Conservation (phyloP, 1,140 invertebrate species). For the Drosophila pandora region DNA sequence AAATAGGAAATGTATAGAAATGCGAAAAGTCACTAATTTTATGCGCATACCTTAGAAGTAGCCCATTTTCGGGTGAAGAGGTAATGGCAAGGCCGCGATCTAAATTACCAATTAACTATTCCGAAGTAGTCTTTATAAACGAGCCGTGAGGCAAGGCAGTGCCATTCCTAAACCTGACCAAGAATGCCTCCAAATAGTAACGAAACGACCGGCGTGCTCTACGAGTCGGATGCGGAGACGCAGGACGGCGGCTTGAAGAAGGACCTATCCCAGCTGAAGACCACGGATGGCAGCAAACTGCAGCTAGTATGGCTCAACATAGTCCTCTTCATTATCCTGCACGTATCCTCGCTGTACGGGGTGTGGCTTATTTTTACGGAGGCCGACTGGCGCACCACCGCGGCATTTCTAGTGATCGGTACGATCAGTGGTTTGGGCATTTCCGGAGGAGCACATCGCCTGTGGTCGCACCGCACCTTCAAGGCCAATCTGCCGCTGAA, state of each 20-base stretch:
- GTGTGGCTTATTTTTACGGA: slow-evolving; percentile 91
- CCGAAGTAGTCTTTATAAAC: neutral
- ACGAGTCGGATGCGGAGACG: slow-evolving; percentile 86
- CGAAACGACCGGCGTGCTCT: slow-evolving; percentile 85
- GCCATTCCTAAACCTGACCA: neutral
- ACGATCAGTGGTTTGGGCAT: slow-evolving; percentile 89
- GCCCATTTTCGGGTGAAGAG: neutral
- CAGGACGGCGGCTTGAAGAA: slow-evolving; percentile 85
- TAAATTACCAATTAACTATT: neutral
- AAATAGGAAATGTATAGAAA: no score
- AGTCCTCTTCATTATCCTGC: slow-evolving; percentile 91
- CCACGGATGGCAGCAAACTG: slow-evolving; percentile 80
- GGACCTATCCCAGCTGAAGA: slow-evolving; percentile 77
- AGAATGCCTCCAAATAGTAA: slow-evolving; percentile 48
- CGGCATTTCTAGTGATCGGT: slow-evolving; percentile 19
- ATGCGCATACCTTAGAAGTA: neutral
- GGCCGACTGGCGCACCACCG: slow-evolving; percentile 84
- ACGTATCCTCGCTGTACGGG: slow-evolving; percentile 93
- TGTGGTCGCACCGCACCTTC: slow-evolving; percentile 97
- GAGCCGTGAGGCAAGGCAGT: neutral
- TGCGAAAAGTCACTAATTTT: neutral
- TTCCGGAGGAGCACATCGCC: slow-evolving; percentile 96
- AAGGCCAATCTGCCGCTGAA: slow-evolving; percentile 95
- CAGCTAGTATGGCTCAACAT: slow-evolving; percentile 97
- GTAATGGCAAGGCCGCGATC: neutral